Base-by-base conservation (phyloP, 2,797 vertebrate genomes). In the Tokudaia tokunoshimensis region DNA sequence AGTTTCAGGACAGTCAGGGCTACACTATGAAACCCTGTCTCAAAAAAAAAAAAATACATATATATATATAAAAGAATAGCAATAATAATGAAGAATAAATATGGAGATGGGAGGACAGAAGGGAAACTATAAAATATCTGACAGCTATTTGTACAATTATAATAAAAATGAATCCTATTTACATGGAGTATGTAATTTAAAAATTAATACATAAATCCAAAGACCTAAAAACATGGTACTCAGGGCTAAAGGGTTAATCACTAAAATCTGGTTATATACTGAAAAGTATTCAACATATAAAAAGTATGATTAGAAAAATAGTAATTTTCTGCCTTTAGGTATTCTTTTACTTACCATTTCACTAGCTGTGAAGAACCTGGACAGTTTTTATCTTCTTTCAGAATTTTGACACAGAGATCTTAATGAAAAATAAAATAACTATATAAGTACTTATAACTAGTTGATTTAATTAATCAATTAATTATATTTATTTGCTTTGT, bases 381-480 rank as follows among this genome's bases (percentile, higher is more conserved):
- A 86, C 99, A 99, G 93, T 97, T 99, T 83, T 98, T 99, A 97
- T 99, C 99, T 96, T 99, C 99, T 97, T 98, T 98, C 15, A 99
- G 98, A 92, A 99, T 99, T 99, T 99, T 99, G 95, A 99, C 99
- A 98, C 98, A 99, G 95, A 99, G 98, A 98, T 99, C 99, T 99
- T 91, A 97, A 97, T 52, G 95, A 67, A 92, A 96, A 59, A 87
- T 91, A 57, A 78, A 20, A 88, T 41, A 89, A 91, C 90, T 65
- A 91, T 13, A 92, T 63, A 94, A n/a, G 65, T 94, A 87, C 12
- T 96, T 95, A 95, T 90, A 75, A 89, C 26, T 72, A 70, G 31
- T 10, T 57, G n/a, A 72, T 52, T 67, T 67, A 72, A 6, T 87
- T 37, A 70, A 59, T 70, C 22, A 63, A 83, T 44, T 10, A 65